Percentiles rank a stretch among this genome's conserved stretches.
These are phyloP conservation scores for Drosophila parvula DNA, from an alignment of 1,140 invertebrate species.

Conservation along the genomic window DNA sequence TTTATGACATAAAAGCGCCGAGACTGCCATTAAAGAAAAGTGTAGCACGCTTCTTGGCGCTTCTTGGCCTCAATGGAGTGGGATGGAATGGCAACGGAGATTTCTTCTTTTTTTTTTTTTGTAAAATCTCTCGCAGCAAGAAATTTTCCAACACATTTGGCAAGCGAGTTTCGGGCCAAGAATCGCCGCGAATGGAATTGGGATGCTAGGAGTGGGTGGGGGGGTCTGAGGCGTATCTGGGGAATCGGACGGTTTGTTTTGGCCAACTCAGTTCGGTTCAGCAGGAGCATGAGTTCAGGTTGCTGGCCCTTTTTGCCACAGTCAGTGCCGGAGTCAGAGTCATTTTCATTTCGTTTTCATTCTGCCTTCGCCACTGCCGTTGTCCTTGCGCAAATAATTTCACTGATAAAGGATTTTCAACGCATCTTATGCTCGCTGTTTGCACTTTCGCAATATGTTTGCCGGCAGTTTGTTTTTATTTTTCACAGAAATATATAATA, in stretches of 20 bases:
- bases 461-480: slow-evolving; percentile 37
- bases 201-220: neutral
- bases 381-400: slow-evolving; percentile 81
- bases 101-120: no score
- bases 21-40: slow-evolving; percentile 79
- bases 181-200: slow-evolving; percentile 11
- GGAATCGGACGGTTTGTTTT: slow-evolving; percentile 65
- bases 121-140: slow-evolving; percentile 54
- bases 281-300: neutral
- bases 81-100: slow-evolving; percentile 37
- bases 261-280: slow-evolving; percentile 45
- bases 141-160: slow-evolving; percentile 81
- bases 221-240: slow-evolving; percentile 29
- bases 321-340: slow-evolving; percentile 5
- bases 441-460: slow-evolving; percentile 79
- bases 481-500: slow-evolving; percentile 48
- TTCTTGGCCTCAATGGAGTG: slow-evolving; percentile 28
- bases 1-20: slow-evolving; percentile 77
- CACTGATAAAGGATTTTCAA: slow-evolving; percentile 81
- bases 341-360: slow-evolving; percentile 40
- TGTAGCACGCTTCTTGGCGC: slow-evolving; percentile 70
- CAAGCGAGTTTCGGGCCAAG: slow-evolving; percentile 40
- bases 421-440: slow-evolving; percentile 78
- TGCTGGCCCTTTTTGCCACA: slow-evolving; percentile 26
- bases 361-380: slow-evolving; percentile 21